Evolutionary conservation across 2,888 invertebrate genomes (phyloP).

Genomic region (Pachydiplax longipennis): DNA sequence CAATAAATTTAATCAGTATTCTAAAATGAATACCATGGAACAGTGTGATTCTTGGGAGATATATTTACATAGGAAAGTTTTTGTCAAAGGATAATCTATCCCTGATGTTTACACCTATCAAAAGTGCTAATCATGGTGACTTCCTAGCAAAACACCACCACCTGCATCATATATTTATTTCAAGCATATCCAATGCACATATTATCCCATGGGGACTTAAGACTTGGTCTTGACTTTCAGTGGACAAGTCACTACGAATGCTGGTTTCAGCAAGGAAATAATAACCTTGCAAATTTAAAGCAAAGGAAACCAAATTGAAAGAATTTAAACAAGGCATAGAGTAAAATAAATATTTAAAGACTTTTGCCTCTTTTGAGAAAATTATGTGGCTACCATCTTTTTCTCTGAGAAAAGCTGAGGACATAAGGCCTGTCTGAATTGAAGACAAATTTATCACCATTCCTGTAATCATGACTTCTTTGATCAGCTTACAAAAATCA

Average conservation of each 20-base stretch:
- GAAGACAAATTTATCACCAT: background rate
- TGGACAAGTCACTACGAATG: constrained; percentile 25
- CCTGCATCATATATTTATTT: constrained; percentile 38
- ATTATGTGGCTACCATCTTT: background rate
- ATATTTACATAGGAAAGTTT: constrained; percentile 33
- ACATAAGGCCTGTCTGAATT: background rate
- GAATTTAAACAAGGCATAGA: background rate
- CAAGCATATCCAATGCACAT: constrained; percentile 42
- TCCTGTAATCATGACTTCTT: constrained; percentile 1
- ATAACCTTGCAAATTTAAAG: background rate
- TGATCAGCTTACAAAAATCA: constrained; percentile 7
- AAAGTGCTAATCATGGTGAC: constrained; percentile 15
- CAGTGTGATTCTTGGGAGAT: constrained; percentile 14
- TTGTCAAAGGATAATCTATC: constrained; percentile 38
- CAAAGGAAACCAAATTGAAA: background rate
- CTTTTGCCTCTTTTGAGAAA: background rate
- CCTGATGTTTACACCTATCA: constrained; percentile 42
- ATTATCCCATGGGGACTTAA: constrained; percentile 40
- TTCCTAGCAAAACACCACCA: constrained; percentile 45
- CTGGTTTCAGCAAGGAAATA: background rate
- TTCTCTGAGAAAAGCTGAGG: background rate
- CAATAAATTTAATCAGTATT: constrained; percentile 39
- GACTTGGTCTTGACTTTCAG: background rate
- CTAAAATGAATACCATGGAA: constrained; percentile 41
- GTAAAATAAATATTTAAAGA: background rate